A percentile compares a stretch with the other conserved stretches of the same genome.
Evolutionary conservation across 2,888 invertebrate genomes (phyloP).

Genomic region (Orthosia gothica): DNA sequence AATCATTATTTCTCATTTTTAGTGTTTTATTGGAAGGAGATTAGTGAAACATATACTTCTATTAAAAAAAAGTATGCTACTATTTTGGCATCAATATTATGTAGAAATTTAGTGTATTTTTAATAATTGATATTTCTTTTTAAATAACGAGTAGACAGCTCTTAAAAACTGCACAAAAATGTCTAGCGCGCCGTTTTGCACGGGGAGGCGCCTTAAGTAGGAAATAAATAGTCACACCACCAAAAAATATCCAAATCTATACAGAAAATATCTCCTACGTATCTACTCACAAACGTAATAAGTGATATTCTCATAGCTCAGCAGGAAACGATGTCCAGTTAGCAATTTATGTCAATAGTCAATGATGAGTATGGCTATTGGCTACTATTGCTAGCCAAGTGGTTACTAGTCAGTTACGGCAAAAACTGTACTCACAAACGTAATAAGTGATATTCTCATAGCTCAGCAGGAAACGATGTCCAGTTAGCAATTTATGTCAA

Average conservation of each 20-base stretch:
- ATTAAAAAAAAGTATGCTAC: too few relatives aligned
- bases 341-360: conserved; percentile 53
- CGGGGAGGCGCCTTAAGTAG: too few relatives aligned
- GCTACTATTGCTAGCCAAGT: conserved; percentile 25
- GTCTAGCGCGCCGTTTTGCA: too few relatives aligned
- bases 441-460: conserved; percentile 15
- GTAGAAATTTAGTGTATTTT: too few relatives aligned
- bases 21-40: too few relatives aligned
- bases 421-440: conserved; percentile 43
- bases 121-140: too few relatives aligned
- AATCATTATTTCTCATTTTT: too few relatives aligned
- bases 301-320: conserved; percentile 20
- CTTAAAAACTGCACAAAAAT: too few relatives aligned
- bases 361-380: conserved; percentile 34
- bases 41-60: too few relatives aligned
- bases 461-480: conserved; percentile 22
- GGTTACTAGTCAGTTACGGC: conserved; percentile 19
- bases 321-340: conserved; percentile 27
- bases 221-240: too few relatives aligned
- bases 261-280: background rate
- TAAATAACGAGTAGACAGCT: too few relatives aligned
- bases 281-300: background rate
- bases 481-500: conserved; percentile 51
- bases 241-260: background rate
- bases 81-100: too few relatives aligned